These are phyloP conservation scores for Deroplatys truncata DNA, from an alignment of 2,888 invertebrate genomes.

Conservation along the genomic window DNA sequence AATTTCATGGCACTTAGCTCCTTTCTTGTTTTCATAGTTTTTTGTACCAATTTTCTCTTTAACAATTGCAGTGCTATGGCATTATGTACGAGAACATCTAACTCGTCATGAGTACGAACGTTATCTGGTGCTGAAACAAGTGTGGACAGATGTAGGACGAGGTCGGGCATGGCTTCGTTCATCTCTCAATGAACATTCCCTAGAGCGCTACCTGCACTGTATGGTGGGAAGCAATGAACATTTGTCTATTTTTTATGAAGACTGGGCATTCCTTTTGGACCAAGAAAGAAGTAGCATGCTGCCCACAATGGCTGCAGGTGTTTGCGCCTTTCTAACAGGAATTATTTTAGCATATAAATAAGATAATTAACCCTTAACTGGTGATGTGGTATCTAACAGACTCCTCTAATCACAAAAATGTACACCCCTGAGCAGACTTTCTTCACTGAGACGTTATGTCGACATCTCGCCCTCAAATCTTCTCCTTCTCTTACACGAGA, in stretches of 20 bases:
- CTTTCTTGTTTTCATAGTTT: neutral
- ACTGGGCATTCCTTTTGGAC: conserved; percentile 79
- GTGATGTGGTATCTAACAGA: no score
- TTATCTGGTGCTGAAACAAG: conserved; percentile 64
- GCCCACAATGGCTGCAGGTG: conserved; percentile 83
- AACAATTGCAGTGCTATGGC: conserved; percentile 60
- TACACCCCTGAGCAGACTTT: no score
- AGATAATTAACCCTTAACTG: no score
- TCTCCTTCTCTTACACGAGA: no score
- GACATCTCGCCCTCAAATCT: no score
- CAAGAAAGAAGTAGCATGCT: conserved; percentile 72
- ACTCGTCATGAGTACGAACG: conserved; percentile 86
- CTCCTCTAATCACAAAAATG: neutral
- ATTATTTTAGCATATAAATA: neutral
- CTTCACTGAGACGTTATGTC: no score
- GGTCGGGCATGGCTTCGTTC: conserved; percentile 87
- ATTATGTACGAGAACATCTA: conserved; percentile 70
- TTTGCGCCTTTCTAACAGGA: conserved; percentile 29
- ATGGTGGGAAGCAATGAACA: conserved; percentile 60
- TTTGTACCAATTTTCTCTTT: neutral
- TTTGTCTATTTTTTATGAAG: conserved; percentile 72
- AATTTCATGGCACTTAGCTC: no score
- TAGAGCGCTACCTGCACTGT: conserved; percentile 76
- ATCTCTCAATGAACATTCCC: conserved; percentile 83
- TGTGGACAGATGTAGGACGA: conserved; percentile 72